These are phyloP conservation scores for Zootoca vivipara DNA, from an alignment of 2,113 vertebrate genomes.

Conservation along the genomic window DNA sequence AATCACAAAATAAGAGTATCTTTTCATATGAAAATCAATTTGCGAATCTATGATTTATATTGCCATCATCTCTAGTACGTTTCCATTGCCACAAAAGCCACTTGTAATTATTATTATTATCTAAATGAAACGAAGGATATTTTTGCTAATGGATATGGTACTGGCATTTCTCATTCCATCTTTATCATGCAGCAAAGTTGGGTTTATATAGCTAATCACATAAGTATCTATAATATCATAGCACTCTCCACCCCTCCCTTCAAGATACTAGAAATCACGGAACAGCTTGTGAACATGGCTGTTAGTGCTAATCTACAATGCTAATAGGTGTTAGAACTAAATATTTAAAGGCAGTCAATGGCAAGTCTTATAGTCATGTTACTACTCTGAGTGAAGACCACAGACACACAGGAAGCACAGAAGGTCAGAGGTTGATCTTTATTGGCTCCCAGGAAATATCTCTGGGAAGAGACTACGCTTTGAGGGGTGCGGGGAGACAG, in stretches of 20 bases:
- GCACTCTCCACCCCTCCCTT: not conserved
- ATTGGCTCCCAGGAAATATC: too few species aligned
- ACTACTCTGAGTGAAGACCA: rapidly evolving
- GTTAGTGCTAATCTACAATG: not conserved
- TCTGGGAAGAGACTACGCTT: too few species aligned
- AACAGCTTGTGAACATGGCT: not conserved
- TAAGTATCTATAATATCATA: not conserved
- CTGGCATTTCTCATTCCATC: not conserved
- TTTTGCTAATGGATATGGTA: not conserved
- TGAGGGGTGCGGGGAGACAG: too few species aligned
- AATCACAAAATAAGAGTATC: not conserved
- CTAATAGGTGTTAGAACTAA: not conserved
- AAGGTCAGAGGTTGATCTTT: too few species aligned
- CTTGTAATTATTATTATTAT: not conserved
- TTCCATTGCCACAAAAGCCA: not conserved
- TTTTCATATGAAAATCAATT: not conserved
- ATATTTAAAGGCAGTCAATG: not conserved
- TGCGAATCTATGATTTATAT: not conserved
- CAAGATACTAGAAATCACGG: not conserved
- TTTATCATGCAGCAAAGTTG: not conserved
- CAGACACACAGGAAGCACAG: not conserved
- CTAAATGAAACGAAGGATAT: not conserved
- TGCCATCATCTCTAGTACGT: not conserved
- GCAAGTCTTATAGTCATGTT: not conserved
- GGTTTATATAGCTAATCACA: not conserved